phyloP scores from a whole-genome alignment of 1,140 invertebrate species.

The Hycleus cichorii region DNA sequence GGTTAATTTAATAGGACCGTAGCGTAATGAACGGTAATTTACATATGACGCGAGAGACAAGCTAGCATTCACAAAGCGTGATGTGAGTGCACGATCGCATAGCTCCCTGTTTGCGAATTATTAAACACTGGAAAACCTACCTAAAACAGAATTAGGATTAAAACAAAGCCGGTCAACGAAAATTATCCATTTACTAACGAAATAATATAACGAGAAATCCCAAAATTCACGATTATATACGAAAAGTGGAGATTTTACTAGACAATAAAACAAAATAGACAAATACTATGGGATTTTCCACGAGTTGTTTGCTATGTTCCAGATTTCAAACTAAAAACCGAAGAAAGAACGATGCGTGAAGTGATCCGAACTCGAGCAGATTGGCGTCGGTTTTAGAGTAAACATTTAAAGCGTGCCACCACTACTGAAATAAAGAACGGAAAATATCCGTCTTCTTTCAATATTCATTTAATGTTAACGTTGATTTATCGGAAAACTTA shows the following conservation, averaged over 20 bases:
- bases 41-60: conserved; percentile 13
- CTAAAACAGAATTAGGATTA: no score
- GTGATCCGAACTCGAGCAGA: no score
- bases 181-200: no score
- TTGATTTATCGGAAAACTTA: conserved; percentile 4
- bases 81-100: conserved; percentile 11
- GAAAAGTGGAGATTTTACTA: no score
- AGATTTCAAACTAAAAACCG: no score
- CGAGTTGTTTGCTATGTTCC: no score
- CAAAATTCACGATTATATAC: no score
- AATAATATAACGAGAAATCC: no score
- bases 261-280: no score
- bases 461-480: conserved; percentile 24
- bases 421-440: conserved; percentile 8
- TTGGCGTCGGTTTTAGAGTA: neutral
- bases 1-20: conserved; percentile 14
- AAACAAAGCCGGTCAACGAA: no score
- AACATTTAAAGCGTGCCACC: conserved; percentile 5
- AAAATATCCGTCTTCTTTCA: conserved; percentile 18
- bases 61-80: conserved; percentile 13
- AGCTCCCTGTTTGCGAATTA: conserved; percentile 6
- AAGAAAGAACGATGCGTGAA: no score
- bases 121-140: conserved; percentile 6
- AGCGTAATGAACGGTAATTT: conserved; percentile 13
- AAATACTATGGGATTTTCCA: no score